A percentile compares a stretch with the other conserved stretches of the same genome.
Evolutionary conservation across 2,113 vertebrate species (phyloP).

Genomic region (Spea multiplicata): DNA sequence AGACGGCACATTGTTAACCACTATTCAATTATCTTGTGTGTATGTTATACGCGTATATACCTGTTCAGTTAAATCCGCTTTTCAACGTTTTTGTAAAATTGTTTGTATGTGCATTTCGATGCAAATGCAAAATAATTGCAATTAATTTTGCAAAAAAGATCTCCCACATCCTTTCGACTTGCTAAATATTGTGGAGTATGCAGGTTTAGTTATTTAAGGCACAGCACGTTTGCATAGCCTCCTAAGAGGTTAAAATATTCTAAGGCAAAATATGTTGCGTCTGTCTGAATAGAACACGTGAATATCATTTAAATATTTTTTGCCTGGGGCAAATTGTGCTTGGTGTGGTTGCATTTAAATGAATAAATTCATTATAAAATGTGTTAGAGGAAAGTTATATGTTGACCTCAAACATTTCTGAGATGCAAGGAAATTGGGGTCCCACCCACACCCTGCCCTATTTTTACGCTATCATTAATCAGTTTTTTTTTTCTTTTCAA

Average conservation of each 20-base stretch:
- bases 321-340: constrained; percentile 47
- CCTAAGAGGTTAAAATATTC: constrained; percentile 49
- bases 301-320: constrained; percentile 50
- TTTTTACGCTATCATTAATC: constrained; percentile 41
- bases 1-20: no score
- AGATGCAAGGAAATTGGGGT: constrained; percentile 38
- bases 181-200: constrained; percentile 37
- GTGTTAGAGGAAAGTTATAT: constrained; percentile 46
- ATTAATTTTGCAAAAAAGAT: constrained; percentile 14
- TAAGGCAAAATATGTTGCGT: constrained; percentile 49
- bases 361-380: constrained; percentile 49
- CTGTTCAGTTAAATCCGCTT: no score
- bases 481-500: constrained; percentile 3
- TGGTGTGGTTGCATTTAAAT: constrained; percentile 48
- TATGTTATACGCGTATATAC: no score
- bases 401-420: constrained; percentile 46
- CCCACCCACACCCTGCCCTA: constrained; percentile 23
- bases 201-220: constrained; percentile 46
- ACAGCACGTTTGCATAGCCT: constrained; percentile 42
- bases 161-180: constrained; percentile 15
- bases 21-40: no score
- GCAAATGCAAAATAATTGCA: constrained; percentile 57
- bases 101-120: no score
- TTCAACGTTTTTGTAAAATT: no score
- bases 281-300: constrained; percentile 47